Conservation (phyloP, 1,140 invertebrate genomes). For the Liolophura sinensis region DNA sequence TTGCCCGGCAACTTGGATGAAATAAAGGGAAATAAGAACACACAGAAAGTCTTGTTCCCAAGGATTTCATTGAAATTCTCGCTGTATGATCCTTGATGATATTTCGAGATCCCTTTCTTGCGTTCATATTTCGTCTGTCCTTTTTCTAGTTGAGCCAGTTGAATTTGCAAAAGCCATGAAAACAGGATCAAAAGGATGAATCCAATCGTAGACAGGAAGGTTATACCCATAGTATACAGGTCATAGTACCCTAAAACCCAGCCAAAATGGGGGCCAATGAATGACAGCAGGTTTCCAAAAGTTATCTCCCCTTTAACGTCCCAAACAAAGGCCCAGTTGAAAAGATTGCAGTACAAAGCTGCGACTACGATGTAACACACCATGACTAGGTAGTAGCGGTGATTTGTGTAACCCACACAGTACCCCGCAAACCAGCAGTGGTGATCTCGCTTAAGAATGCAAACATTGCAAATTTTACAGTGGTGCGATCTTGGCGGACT, state of each 20-base stretch:
- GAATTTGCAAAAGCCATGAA: conserved; percentile 31
- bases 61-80: conserved; percentile 19
- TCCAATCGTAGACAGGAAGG: conserved; percentile 29
- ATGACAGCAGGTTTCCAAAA: conserved; percentile 24
- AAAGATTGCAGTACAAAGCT: conserved; percentile 40
- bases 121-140: conserved; percentile 43
- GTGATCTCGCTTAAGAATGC: conserved; percentile 91
- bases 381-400: conserved; percentile 85
- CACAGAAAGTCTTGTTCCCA: conserved; percentile 17
- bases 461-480: conserved; percentile 77
- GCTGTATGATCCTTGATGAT: conserved; percentile 2
- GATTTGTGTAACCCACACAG: conserved; percentile 88
- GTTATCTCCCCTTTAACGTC: conserved; percentile 30
- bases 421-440: conserved; percentile 91
- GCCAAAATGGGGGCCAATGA: conserved; percentile 37
- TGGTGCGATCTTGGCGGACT: conserved; percentile 72
- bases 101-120: conserved; percentile 29
- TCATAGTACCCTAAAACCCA: conserved; percentile 31
- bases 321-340: conserved; percentile 35
- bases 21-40: conserved; percentile 21
- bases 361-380: conserved; percentile 69
- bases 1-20: conserved; percentile 21
- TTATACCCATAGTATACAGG: conserved; percentile 32
- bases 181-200: conserved; percentile 31
- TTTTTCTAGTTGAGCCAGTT: conserved; percentile 25